phyloP scores from a whole-genome alignment of 2,113 vertebrate genomes.

The Lagopus leucura region DNA sequence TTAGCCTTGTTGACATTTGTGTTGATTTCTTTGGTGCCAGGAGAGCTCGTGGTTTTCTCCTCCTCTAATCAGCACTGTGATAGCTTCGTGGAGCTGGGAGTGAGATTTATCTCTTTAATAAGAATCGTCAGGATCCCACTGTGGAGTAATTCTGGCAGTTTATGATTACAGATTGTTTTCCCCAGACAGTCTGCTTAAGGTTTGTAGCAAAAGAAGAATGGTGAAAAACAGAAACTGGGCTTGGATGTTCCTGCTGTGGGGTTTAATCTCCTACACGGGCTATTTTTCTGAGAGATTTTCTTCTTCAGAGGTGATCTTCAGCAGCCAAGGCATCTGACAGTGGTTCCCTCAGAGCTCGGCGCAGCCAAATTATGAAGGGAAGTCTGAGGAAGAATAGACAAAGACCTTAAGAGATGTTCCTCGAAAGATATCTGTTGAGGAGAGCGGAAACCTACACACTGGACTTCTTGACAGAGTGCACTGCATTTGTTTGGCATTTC shows the following conservation, averaged over 20 bases:
- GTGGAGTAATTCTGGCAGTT: conserved; percentile 50
- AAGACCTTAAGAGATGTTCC: background rate
- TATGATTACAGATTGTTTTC: conserved; percentile 50
- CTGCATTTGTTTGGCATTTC: background rate
- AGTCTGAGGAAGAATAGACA: background rate
- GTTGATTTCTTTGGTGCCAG: conserved; percentile 50
- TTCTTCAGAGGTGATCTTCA: conserved; percentile 7
- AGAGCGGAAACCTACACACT: background rate
- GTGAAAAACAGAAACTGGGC: conserved; percentile 8
- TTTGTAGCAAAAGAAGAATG: conserved; percentile 29
- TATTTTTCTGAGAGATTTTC: background rate
- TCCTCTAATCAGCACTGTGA: conserved; percentile 4
- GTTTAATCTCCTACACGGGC: background rate
- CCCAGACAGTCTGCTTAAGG: background rate
- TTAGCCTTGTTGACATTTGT: conserved; percentile 15
- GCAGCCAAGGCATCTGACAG: rapidly evolving
- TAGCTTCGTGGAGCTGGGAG: conserved; percentile 40
- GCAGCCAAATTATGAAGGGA: background rate
- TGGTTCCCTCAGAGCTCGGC: background rate
- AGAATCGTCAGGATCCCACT: conserved; percentile 43
- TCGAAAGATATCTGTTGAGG: background rate
- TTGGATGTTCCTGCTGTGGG: background rate
- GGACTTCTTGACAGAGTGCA: background rate
- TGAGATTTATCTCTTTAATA: conserved; percentile 77
- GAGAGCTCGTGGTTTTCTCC: conserved; percentile 26